Evolutionary conservation across 1,140 invertebrate genomes (phyloP).

Genomic region (Penaeus chinensis): DNA sequence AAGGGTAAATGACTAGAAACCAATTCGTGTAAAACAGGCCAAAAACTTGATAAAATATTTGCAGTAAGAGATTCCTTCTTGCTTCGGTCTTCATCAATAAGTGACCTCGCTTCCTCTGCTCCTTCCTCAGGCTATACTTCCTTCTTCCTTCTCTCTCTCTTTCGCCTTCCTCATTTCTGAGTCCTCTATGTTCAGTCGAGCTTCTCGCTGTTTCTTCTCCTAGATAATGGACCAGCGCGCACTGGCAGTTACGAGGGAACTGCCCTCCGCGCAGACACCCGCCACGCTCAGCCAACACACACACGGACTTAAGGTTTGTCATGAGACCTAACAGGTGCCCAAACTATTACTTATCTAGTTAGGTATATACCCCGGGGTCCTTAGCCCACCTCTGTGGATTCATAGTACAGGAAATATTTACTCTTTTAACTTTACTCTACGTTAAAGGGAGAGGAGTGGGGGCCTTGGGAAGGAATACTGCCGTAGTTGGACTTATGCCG

Average conservation of each 20-base stretch:
- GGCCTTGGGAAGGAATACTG: constrained; percentile 37
- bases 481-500: constrained; percentile 41
- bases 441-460: background rate
- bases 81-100: constrained; percentile 45
- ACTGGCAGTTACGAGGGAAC: constrained; percentile 37
- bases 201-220: constrained; percentile 58
- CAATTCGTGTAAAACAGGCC: constrained; percentile 56
- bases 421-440: constrained; percentile 7
- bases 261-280: constrained; percentile 22
- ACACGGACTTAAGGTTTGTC: constrained; percentile 42
- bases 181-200: constrained; percentile 50
- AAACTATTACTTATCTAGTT: constrained; percentile 48
- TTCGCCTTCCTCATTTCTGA: constrained; percentile 56
- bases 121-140: constrained; percentile 38
- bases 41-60: constrained; percentile 58
- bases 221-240: constrained; percentile 58
- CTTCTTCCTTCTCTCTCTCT: constrained; percentile 50
- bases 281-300: constrained; percentile 28
- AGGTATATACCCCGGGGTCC: constrained; percentile 43
- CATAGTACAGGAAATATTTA: constrained; percentile 31
- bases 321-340: constrained; percentile 51
- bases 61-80: constrained; percentile 60
- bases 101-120: constrained; percentile 40
- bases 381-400: constrained; percentile 36
- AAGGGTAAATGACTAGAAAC: constrained; percentile 62